phyloP scores from a whole-genome alignment of 2,113 vertebrate species.

The Alligator mississippiensis region DNA sequence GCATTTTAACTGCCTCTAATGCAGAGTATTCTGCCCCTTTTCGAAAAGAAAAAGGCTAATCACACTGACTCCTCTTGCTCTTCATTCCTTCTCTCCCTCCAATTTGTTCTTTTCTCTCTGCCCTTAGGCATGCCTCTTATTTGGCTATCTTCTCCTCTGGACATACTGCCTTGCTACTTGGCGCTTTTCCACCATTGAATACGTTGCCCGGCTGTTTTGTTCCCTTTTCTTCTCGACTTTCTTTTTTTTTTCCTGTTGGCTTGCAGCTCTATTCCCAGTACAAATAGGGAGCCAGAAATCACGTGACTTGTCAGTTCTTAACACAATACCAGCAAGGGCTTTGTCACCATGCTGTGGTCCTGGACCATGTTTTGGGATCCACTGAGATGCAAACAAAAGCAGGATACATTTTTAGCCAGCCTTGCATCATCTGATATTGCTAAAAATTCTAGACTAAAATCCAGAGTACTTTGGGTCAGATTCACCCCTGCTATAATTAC shows the following conservation, averaged over 20 bases:
- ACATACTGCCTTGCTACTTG: not conserved
- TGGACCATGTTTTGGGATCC: not conserved
- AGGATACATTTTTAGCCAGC: not conserved
- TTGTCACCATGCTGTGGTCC: not conserved
- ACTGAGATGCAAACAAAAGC: not conserved
- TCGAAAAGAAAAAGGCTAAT: not conserved
- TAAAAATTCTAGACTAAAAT: not conserved
- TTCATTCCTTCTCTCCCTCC: not conserved
- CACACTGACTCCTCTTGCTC: not conserved
- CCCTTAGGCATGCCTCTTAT: not conserved
- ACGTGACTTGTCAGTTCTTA: not conserved
- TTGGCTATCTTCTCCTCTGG: not conserved
- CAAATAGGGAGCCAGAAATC: not conserved
- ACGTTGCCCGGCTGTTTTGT: not conserved
- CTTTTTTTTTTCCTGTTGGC: not conserved
- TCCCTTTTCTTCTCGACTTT: not conserved
- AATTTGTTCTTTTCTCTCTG: not conserved
- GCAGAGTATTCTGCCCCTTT: not conserved
- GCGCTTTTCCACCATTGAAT: not conserved
- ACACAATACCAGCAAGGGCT: not conserved
- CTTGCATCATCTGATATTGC: rapidly evolving
- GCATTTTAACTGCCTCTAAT: not conserved
- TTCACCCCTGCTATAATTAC: not conserved
- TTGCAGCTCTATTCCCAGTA: not conserved
- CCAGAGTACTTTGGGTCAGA: not conserved